Evolutionary conservation across 2,797 vertebrate genomes (phyloP), one percentile per base, ranked within the genome.

Genomic region (Dendrocincla fuliginosa): DNA sequence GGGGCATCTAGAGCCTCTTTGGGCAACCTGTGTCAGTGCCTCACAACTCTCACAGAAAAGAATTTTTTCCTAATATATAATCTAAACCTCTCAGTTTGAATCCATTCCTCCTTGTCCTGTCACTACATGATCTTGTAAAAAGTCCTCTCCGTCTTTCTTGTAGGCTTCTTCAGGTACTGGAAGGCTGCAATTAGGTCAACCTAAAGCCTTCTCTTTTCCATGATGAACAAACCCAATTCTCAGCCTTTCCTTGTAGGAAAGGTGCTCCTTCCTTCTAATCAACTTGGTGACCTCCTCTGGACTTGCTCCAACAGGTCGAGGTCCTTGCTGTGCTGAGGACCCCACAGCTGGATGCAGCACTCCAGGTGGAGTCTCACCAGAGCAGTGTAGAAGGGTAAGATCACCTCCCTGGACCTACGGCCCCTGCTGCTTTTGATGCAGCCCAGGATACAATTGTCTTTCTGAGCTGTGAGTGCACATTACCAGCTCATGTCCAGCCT

Each of bases 401-500:
- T 63, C 35, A 1, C 13, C 3, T 50, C 42, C 42, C 42, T 63
- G 1, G 0, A 11, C 55, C 35, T 69, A 35, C 56, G 76, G 56
- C 3, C 22, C 63, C 6, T 2, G 0, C 10, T 75, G 47, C 27
- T 76, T 56, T 56, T 2, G 49, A 10, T 56, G 3, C 35, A 69
- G 27, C 50, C 57, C 37, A 44, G 87, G 71, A n/a, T 6, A 25
- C 12, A 4, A 2, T 4, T 76, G 49, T 23, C 32, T 61, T 61
- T 68, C 47, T 63, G 41, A 32, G 55, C 55, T 75, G 42, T 27
- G 42, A 9, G 16, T 37, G 13, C 49, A 17, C 56, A 10, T 30
- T 27, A 32, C 56, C 1, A 2, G 27, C 7, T 47, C 8, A 1
- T 41, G 11, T 55, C 30, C 1, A 0, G 41, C 18, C 22, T 75